Evolutionary conservation across 2,797 vertebrate species (phyloP), one percentile per base, ranked within the genome.

Genomic region (Phoxinus dragarum): DNA sequence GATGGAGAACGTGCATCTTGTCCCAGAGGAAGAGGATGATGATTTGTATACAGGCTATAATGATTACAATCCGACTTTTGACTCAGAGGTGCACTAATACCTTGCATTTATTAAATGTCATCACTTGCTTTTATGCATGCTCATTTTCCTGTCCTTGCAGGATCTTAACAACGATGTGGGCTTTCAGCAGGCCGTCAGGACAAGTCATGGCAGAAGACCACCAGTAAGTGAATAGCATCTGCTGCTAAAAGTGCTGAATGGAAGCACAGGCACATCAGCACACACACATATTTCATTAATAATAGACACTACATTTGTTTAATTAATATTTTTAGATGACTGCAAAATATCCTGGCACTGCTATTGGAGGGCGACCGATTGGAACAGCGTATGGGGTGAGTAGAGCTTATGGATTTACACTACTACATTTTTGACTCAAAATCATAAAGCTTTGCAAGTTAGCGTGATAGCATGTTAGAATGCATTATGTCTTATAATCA

Each of bases 1-100:
- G 54, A 98, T 99, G 98, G 96, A 98, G 87, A 97, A 99, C 86
- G 95, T 97, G 4, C 97, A 96, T 71, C 91, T 94, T 16, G 93
- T 97, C 44, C 97, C 97, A 31, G 93, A 91, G 40, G 97, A 98
- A 85, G 98, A 98, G 80, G 98, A 98, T 75, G 97, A 98, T 66
- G 98, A 99, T 88, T 94, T 99, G 89, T 99, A 99, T 91, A 97
- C 98, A 34, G 98, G 98, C 31, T 99, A 98, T 92, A 99, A 99
- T 93, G 97, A 99, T 89, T 99, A 97, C 89, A 98, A 99, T 86
- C 97, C 97, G 44, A 96, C 96, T 0, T 99, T 96, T 94, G 97
- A 98, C 88, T 96, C 95, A 0, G 97, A 99, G 96, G 98, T 99
- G 93, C 88, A 72, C 80, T 83, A 59, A 52, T 54, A 68, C 10